A percentile compares a stretch with the other conserved stretches of the same genome.
These are phyloP conservation scores for Platygyra sinensis DNA, from an alignment of 64 coral and sea anemone genomes.

Conservation along the genomic window DNA sequence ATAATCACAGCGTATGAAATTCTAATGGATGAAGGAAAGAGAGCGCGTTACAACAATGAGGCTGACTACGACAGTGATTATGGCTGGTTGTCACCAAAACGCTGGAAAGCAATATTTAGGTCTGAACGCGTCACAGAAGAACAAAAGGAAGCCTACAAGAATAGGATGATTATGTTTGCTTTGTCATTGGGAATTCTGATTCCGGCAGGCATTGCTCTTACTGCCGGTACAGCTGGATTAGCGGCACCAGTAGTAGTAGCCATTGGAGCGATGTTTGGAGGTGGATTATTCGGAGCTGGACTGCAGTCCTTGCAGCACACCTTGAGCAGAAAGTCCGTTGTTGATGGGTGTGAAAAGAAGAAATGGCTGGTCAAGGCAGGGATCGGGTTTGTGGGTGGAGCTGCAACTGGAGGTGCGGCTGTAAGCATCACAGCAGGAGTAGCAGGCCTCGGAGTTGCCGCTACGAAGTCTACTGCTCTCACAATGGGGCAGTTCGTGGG, in stretches of 20 bases:
- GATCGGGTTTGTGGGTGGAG: constrained; percentile 46
- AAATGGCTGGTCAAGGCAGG: neutral
- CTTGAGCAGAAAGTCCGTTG: constrained; percentile 16
- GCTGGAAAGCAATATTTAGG: constrained; percentile 47
- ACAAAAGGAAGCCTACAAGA: constrained; percentile 6
- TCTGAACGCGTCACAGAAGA: constrained; percentile 63
- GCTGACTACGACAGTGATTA: constrained; percentile 53
- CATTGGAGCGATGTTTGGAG: constrained; percentile 10
- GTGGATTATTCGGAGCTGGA: constrained; percentile 33
- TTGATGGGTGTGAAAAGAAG: constrained; percentile 12
- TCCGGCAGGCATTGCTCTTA: constrained; percentile 1
- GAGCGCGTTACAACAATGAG: constrained; percentile 56
- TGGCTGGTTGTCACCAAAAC: constrained; percentile 38
- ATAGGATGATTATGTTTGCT: neutral
- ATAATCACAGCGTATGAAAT: constrained; percentile 43
- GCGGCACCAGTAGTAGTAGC: constrained; percentile 29
- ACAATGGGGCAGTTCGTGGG: neutral
- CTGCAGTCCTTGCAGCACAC: constrained; percentile 8
- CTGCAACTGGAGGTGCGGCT: constrained; percentile 25
- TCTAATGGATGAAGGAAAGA: constrained; percentile 37
- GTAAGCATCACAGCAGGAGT: constrained; percentile 51
- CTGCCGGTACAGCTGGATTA: neutral
- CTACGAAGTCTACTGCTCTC: constrained; percentile 31
- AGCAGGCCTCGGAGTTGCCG: constrained; percentile 43
- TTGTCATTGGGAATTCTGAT: neutral